A percentile compares a stretch with the other conserved stretches of the same genome.
Evolutionary conservation across 2,797 vertebrate species (phyloP).

Genomic region (Octomys mimax): DNA sequence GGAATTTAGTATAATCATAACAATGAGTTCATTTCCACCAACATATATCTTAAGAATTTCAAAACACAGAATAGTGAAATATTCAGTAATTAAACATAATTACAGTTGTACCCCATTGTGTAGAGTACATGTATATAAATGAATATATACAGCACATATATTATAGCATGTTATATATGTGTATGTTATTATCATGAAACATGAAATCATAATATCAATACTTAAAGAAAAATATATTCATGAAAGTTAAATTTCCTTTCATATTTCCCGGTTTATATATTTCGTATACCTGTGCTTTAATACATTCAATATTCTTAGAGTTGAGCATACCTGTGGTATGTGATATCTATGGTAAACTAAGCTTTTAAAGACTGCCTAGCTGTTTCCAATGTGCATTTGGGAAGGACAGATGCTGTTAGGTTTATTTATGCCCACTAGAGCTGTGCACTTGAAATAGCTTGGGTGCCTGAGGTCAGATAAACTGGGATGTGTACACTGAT

Average conservation of each 20-base stretch:
- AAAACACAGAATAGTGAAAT: neutral
- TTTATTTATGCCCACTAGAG: neutral
- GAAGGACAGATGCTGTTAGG: neutral
- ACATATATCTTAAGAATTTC: constrained; percentile 46
- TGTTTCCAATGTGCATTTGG: neutral
- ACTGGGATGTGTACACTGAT: neutral
- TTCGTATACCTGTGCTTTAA: neutral
- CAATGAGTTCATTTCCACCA: neutral
- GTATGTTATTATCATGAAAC: neutral
- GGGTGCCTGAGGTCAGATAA: neutral
- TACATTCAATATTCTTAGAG: neutral
- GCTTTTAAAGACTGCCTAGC: neutral
- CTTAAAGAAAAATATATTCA: neutral
- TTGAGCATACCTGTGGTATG: neutral
- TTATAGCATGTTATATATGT: neutral
- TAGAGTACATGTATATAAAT: neutral
- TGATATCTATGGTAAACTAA: neutral
- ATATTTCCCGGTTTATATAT: constrained; percentile 6
- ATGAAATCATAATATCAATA: neutral
- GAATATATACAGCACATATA: neutral
- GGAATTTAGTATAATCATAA: constrained; percentile 6
- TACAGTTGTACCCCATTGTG: neutral
- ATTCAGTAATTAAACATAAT: neutral
- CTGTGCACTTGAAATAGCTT: neutral
- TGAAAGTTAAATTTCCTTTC: constrained; percentile 10